A percentile compares a stretch with the other conserved stretches of the same genome.
Conservation (phyloP, 2,888 invertebrate genomes). For the Drosophila multiciliata region DNA sequence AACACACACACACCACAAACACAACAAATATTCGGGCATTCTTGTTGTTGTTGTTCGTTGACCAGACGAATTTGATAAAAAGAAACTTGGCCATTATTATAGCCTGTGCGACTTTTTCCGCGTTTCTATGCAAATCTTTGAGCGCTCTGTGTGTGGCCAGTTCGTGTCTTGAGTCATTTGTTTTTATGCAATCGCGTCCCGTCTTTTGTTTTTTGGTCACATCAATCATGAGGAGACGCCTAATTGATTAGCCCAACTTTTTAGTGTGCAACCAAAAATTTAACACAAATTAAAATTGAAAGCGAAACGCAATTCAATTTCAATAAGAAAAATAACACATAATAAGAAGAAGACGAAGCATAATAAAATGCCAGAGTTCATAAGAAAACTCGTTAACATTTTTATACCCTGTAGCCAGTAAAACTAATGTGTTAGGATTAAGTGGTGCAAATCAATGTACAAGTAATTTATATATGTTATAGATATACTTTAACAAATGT, state of each 20-base stretch:
- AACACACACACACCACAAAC: constrained; percentile 19
- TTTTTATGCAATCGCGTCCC: constrained; percentile 43
- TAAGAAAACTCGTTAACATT: constrained; percentile 41
- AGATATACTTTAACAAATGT: not conserved
- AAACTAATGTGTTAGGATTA: not conserved
- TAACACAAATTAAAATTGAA: constrained; percentile 16
- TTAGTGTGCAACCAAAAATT: not conserved
- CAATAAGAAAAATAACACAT: constrained; percentile 4
- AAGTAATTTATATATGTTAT: not conserved
- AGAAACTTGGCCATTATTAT: constrained; percentile 58
- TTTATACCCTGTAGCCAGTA: not conserved
- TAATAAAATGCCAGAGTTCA: constrained; percentile 24
- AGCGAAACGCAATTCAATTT: constrained; percentile 39
- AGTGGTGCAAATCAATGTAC: not conserved
- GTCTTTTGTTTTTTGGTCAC: constrained; percentile 25
- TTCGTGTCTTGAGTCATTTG: constrained; percentile 76
- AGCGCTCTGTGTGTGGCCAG: constrained; percentile 66
- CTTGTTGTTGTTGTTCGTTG: constrained; percentile 33
- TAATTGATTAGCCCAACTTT: constrained; percentile 50
- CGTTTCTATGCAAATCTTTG: constrained; percentile 59
- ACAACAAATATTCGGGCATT: constrained; percentile 44
- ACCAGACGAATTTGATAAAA: constrained; percentile 55
- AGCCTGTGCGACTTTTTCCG: constrained; percentile 63
- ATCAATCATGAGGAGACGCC: constrained; percentile 64
- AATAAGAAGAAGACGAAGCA: constrained; percentile 11